Base-by-base conservation (phyloP, 2,797 vertebrate genomes). In the Cetoscarus ocellatus region DNA sequence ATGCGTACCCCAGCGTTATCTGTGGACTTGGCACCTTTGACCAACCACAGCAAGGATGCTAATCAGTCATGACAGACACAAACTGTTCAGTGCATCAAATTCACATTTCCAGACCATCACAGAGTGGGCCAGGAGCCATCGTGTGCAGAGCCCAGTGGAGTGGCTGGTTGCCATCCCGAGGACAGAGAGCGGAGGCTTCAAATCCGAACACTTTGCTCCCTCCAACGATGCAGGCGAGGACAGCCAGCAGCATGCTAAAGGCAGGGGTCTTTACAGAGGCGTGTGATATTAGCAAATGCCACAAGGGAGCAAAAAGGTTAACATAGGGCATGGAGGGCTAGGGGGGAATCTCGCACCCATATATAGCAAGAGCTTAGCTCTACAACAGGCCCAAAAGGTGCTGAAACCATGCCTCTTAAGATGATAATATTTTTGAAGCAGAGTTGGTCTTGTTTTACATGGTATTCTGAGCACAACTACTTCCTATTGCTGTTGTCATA, bases 31-130 rank as follows among this genome's bases (percentile, higher is more conserved):
- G 86, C 86, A 90, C 75, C 65, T 80, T 70, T 84, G 82, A 76
- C 70, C 66, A 61, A 85, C 61, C 19, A 60, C 84, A 83, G 90
- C 77, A 70, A 86, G 83, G 82, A 87, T 60, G 13, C 84, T 88
- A 89, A 94, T 93, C 83, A 85, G 64, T 84, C 83, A 80, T 77
- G 90, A 91, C 88, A 91, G 75, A 87, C 82, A 86, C 90, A 93
- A 88, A 91, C 91, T 91, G 83, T 89, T 93, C 73, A 75, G 77
- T 75, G 84, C 84, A 92, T 91, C 88, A 91, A 86, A 92, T 90
- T 91, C 82, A 84, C 88, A 93, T 93, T 93, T 90, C 80, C 80
- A 86, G 89, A 88, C 84, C 85, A 90, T 88, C 81, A 82, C 73
- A 80, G 86, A 81, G 79, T 42, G 69, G 80, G 82, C 87, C 75